Conservation (phyloP, 2,797 vertebrate species). For the Hyperoplus lanceolatus region DNA sequence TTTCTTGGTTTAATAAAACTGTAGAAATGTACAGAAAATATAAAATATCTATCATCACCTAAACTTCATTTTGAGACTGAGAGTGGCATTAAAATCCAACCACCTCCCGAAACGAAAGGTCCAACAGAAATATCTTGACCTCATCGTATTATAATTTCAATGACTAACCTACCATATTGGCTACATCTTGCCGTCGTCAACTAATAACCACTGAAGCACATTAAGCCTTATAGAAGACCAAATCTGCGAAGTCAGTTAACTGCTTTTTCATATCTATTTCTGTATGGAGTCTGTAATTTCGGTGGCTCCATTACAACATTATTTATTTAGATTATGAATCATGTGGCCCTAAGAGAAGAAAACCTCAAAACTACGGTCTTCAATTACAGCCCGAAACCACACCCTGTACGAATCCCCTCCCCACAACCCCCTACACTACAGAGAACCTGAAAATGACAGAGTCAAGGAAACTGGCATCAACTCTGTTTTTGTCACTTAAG, state of each 20-base stretch:
- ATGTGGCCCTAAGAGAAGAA: slow-evolving; percentile 73
- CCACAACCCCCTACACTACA: slow-evolving; percentile 56
- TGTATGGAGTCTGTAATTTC: slow-evolving; percentile 83
- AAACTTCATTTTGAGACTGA: not conserved
- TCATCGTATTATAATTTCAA: slow-evolving; percentile 24
- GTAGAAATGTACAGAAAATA: not conserved
- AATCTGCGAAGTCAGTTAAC: slow-evolving; percentile 57
- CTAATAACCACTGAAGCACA: slow-evolving; percentile 57
- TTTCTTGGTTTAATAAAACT: slow-evolving; percentile 5
- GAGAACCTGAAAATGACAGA: slow-evolving; percentile 62
- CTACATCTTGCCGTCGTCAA: slow-evolving; percentile 30
- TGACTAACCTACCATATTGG: slow-evolving; percentile 20
- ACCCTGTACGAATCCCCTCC: slow-evolving; percentile 79
- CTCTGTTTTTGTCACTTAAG: slow-evolving; percentile 31
- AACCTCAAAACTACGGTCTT: slow-evolving; percentile 82
- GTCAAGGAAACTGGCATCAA: slow-evolving; percentile 50
- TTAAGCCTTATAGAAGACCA: slow-evolving; percentile 47
- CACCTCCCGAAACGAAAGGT: slow-evolving; percentile 11
- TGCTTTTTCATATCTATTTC: slow-evolving; percentile 80
- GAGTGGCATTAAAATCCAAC: slow-evolving; percentile 10
- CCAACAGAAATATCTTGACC: slow-evolving; percentile 27
- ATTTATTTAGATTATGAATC: slow-evolving; percentile 87
- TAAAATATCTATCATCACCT: not conserved
- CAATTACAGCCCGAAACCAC: slow-evolving; percentile 83
- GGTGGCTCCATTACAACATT: slow-evolving; percentile 84